These are phyloP conservation scores for Etia nguti DNA, from an alignment of 2,113 vertebrate genomes.

Conservation along the genomic window DNA sequence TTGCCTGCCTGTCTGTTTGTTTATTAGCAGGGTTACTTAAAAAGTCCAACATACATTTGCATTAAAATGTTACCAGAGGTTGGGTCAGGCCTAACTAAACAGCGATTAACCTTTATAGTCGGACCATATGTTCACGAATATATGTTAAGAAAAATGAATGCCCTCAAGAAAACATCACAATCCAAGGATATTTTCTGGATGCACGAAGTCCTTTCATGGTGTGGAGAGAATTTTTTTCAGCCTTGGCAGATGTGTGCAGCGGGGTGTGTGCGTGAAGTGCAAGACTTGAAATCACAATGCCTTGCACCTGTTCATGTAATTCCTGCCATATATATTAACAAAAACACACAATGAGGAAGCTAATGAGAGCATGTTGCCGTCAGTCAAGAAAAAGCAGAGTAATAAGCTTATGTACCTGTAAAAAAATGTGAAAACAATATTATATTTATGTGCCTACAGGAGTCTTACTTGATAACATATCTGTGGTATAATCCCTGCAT, in stretches of 20 bases:
- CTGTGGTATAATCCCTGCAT: neutral
- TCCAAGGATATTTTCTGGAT: neutral
- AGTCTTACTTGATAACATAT: neutral
- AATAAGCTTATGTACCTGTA: neutral
- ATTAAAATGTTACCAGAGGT: neutral
- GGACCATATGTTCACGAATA: neutral
- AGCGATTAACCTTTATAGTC: neutral
- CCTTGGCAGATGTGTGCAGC: neutral
- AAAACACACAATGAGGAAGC: neutral
- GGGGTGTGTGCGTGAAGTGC: neutral
- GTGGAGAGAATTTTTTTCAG: neutral
- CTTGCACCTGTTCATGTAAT: neutral
- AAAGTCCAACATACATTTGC: neutral
- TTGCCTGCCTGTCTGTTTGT: neutral
- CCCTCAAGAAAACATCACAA: neutral
- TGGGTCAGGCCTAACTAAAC: neutral
- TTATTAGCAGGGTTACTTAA: neutral
- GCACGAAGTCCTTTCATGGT: neutral
- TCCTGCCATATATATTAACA: neutral
- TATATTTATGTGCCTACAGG: neutral
- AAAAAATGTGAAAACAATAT: neutral
- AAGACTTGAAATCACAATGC: neutral
- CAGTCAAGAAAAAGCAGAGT: neutral
- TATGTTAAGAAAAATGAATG: neutral
- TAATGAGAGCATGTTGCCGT: neutral